Conservation (phyloP, 2,113 vertebrate species). For the Rhinolophus ferrumequinum region DNA sequence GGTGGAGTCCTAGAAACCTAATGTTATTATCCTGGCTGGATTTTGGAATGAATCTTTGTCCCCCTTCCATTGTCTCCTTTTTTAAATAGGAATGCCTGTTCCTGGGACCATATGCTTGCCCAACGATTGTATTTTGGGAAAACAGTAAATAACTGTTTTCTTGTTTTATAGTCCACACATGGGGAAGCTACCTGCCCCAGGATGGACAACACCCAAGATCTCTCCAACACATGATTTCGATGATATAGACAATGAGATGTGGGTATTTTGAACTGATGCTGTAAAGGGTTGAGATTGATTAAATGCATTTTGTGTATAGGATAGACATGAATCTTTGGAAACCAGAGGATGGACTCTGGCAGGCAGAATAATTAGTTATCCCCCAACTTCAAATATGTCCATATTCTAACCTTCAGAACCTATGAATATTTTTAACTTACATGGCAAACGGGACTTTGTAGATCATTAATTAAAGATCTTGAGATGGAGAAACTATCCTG, state of each 20-base stretch:
- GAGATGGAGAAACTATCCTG: not conserved
- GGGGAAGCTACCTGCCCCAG: not conserved
- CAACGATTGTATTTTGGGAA: not conserved
- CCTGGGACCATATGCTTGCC: not conserved
- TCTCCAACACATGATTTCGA: not conserved
- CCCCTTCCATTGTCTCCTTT: not conserved
- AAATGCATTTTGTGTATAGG: not conserved
- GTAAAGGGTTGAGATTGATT: not conserved
- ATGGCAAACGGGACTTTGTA: not conserved
- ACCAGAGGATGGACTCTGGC: not conserved
- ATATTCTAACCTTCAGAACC: not conserved
- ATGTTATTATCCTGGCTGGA: not conserved
- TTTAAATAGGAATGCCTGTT: not conserved
- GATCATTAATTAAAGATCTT: not conserved
- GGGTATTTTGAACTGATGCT: not conserved
- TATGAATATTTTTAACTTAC: not conserved
- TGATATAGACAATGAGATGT: not conserved
- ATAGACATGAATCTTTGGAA: not conserved
- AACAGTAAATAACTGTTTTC: not conserved
- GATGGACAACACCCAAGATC: not conserved
- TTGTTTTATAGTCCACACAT: not conserved
- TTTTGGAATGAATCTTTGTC: not conserved
- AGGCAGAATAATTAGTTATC: not conserved
- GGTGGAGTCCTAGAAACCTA: not conserved
- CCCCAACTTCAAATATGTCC: not conserved